phyloP scores from a whole-genome alignment of 1,140 invertebrate genomes.

The Cherax destructor region DNA sequence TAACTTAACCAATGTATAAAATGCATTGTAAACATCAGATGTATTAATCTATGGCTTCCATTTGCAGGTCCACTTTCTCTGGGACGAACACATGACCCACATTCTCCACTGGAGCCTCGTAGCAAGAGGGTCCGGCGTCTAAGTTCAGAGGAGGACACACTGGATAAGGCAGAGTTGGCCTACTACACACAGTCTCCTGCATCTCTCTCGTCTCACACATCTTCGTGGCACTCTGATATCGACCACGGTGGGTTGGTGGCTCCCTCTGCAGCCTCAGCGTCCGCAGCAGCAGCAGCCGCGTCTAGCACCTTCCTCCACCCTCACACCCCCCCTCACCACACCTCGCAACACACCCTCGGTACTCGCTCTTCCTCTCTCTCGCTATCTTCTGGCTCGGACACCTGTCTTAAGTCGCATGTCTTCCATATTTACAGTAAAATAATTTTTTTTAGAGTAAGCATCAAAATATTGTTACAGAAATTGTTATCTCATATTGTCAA shows the following conservation, averaged over 20 bases:
- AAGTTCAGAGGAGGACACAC: constrained; percentile 76
- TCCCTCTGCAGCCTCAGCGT: constrained; percentile 42
- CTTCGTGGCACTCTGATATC: constrained; percentile 80
- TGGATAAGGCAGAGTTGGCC: constrained; percentile 77
- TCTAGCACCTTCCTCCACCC: constrained; percentile 77
- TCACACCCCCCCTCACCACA: constrained; percentile 78
- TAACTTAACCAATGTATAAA: too few relatives aligned
- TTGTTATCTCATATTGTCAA: neutral
- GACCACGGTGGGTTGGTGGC: constrained; percentile 76
- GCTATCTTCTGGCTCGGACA: constrained; percentile 5
- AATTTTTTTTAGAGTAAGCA: neutral
- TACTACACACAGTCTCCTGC: constrained; percentile 81
- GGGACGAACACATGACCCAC: constrained; percentile 64
- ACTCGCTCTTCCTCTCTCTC: constrained; percentile 53
- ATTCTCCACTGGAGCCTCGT: constrained; percentile 75
- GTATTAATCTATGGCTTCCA: neutral
- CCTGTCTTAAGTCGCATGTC: constrained; percentile 3
- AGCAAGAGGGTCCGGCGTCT: constrained; percentile 79
- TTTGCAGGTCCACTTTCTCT: constrained; percentile 73
- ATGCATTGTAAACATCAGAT: too few relatives aligned
- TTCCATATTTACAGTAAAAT: neutral
- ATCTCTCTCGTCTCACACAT: constrained; percentile 77
- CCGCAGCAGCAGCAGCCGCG: constrained; percentile 80
- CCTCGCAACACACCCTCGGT: constrained; percentile 66
- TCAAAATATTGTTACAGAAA: neutral